Percentiles rank a stretch among this genome's conserved stretches.
phyloP scores from a whole-genome alignment of 2,888 invertebrate genomes.

The Dromius quadrimaculatus region DNA sequence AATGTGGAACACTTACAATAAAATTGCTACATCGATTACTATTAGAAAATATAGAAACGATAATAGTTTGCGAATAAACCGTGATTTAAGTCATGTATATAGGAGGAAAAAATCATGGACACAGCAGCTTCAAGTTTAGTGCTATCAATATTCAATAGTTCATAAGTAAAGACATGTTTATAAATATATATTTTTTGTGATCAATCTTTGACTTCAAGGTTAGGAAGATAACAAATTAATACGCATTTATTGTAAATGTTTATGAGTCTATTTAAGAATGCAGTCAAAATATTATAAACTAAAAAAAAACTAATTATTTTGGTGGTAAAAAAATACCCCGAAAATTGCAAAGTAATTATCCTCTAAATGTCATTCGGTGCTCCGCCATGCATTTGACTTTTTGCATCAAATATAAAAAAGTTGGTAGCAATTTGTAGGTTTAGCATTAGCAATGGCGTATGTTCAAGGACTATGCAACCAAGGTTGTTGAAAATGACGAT shows the following conservation, averaged over 20 bases:
- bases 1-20: no score
- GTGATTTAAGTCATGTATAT: no score
- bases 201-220: constrained; percentile 20
- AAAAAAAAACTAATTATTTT: neutral
- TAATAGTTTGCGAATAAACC: no score
- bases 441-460: constrained; percentile 15
- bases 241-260: constrained; percentile 1
- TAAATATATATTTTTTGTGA: neutral
- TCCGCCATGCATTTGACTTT: neutral
- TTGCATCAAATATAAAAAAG: constrained; percentile 6
- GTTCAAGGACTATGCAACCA: constrained; percentile 37
- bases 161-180: no score
- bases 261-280: neutral
- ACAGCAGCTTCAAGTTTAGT: no score
- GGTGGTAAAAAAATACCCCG: neutral
- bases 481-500: constrained; percentile 38
- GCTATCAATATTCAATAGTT: no score
- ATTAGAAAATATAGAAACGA: no score
- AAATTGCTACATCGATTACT: no score
- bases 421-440: constrained; percentile 1
- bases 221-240: constrained; percentile 3
- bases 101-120: no score
- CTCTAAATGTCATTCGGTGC: constrained; percentile 3
- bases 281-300: neutral
- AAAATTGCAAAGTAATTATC: neutral